Evolutionary conservation across 2,888 invertebrate species (phyloP), one percentile per base, ranked within the genome.

Genomic region (Drosophila buzzatii): DNA sequence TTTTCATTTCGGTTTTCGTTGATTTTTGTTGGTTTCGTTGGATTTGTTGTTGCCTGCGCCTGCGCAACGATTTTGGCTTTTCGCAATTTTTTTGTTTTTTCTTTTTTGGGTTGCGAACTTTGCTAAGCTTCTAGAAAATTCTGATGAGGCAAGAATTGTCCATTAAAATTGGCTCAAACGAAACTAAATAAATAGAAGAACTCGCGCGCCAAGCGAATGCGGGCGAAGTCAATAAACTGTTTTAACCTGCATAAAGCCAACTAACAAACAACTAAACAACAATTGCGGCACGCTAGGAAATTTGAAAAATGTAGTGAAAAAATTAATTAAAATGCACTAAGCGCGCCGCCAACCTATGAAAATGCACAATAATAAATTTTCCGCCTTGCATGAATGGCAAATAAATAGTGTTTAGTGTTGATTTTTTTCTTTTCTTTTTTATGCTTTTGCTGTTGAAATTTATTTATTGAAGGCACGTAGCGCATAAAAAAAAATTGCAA

Each of bases 151-250:
- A 84, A 77, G 57, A 64, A 66, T 69, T 60, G 72, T 45, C 61
- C 71, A 52, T 61, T 37, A 20, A 33, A 44, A 70, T 62, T 70
- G 57, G 51, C 49, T 14, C 67, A 53, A 56, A 52, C 63, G 53
- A 69, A 65, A 37, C 61, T 57, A 58, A 73, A 41, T n/a, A 35
- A 35, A 12, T 27, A 35, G 41, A 27, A 27, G 27, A 27, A 27
- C 33, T 9, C 33, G 33, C 33, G 33, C 10, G 33, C 33, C 16
- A 76, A 72, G 75, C 80, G 70, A 41, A 41, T 55, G 55, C 55
- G 55, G 55, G 55, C 41, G 64, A 78, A 83, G 89, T 90, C 89
- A 90, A 89, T 82, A 89, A 89, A 89, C 89, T 82, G 76, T 78
- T 81, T 85, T 89, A 89, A 80, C 90, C 89, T 78, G 89, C 85